A percentile compares a stretch with the other conserved stretches of the same genome.
Evolutionary conservation across 1,140 invertebrate species (phyloP).

Genomic region (Harpegnathos saltator): DNA sequence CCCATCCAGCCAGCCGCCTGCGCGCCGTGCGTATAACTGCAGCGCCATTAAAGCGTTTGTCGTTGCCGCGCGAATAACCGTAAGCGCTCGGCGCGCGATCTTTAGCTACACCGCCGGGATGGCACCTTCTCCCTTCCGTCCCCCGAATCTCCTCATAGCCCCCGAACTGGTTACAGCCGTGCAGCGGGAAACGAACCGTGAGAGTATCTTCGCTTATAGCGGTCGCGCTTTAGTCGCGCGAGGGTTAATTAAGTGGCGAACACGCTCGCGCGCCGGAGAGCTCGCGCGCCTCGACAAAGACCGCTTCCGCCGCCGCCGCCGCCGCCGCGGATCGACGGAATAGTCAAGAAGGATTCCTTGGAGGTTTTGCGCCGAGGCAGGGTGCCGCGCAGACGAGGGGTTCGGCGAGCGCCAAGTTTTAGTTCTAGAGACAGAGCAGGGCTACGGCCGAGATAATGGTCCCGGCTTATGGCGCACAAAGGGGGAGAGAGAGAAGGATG

Average conservation of each 20-base stretch:
- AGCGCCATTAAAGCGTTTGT: not conserved
- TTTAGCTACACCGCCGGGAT: not conserved
- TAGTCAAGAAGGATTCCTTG: constrained; percentile 75
- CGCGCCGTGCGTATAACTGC: not conserved
- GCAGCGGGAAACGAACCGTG: not conserved
- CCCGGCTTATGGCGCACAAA: constrained; percentile 73
- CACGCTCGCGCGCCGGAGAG: constrained; percentile 25
- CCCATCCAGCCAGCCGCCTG: no score
- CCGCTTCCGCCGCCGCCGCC: no score
- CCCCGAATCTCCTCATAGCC: no score
- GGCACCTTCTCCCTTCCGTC: no score
- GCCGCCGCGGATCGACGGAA: constrained; percentile 68
- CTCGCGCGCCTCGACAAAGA: constrained; percentile 59
- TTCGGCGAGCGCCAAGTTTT: constrained; percentile 35
- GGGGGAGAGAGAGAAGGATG: constrained; percentile 43
- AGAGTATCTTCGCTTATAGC: not conserved
- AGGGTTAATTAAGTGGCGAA: constrained; percentile 37
- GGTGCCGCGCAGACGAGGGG: not conserved
- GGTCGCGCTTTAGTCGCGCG: not conserved
- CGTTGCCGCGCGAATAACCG: not conserved
- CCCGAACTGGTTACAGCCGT: not conserved
- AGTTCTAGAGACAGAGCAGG: constrained; percentile 48
- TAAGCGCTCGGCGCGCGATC: not conserved
- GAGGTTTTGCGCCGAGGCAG: constrained; percentile 33
- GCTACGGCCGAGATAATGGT: constrained; percentile 74